These are phyloP conservation scores for Actinopyga echinites DNA, from an alignment of 53 echinoderm and acorn worm genomes.

Conservation along the genomic window DNA sequence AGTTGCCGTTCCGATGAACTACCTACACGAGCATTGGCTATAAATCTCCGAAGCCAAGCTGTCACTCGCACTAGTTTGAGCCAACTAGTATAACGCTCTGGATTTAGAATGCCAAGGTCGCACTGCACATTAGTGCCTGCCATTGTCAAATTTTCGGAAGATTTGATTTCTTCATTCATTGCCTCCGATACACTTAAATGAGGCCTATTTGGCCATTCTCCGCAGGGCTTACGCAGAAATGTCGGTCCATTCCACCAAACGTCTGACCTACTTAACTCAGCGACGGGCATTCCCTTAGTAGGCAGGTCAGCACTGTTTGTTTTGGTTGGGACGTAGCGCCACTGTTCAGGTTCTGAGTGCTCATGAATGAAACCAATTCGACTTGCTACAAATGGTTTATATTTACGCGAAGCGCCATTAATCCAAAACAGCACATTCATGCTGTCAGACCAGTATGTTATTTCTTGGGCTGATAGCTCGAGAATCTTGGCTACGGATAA, in stretches of 20 bases:
- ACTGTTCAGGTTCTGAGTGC: background rate
- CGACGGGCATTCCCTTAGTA: background rate
- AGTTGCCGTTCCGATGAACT: too few species aligned
- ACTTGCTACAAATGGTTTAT: conserved; percentile 24
- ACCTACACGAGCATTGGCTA: background rate
- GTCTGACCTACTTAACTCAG: background rate
- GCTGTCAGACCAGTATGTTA: conserved; percentile 21
- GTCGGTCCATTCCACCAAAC: background rate
- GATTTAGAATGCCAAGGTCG: background rate
- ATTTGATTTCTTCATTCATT: background rate
- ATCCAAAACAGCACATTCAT: conserved; percentile 39
- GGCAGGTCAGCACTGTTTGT: background rate
- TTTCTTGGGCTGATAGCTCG: background rate
- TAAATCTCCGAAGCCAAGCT: background rate
- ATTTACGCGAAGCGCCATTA: background rate
- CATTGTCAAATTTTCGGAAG: background rate
- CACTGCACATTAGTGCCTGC: too few species aligned
- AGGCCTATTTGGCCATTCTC: background rate
- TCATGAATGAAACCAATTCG: background rate
- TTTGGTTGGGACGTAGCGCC: conserved; percentile 18
- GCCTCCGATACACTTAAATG: background rate
- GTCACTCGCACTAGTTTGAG: background rate
- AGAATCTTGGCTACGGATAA: background rate
- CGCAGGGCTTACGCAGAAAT: background rate
- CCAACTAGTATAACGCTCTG: background rate